These are phyloP conservation scores for Diplodus sargus DNA, from an alignment of 2,797 vertebrate species.

Conservation along the genomic window DNA sequence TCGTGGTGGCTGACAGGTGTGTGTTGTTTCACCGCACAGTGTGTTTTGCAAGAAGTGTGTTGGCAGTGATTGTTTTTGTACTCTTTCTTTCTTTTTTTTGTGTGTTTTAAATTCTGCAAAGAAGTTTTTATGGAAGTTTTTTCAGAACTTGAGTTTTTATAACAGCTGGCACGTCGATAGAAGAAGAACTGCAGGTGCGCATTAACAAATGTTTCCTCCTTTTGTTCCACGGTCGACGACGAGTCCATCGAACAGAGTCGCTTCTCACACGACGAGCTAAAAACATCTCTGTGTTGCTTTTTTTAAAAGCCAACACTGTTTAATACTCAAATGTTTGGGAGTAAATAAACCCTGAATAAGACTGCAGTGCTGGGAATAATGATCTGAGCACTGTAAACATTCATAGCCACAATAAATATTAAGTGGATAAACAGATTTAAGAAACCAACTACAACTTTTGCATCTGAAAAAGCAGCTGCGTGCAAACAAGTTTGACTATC, in stretches of 20 bases:
- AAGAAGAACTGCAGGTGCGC: constrained; percentile 32
- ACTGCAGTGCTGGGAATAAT: background rate
- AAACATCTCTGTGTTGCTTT: background rate
- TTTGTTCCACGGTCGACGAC: constrained; percentile 13
- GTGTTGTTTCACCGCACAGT: constrained; percentile 29
- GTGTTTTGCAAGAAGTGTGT: constrained; percentile 41
- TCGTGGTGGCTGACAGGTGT: constrained; percentile 55
- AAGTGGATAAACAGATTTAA: background rate
- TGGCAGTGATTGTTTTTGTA: constrained; percentile 47
- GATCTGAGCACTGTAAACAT: background rate
- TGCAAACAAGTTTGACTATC: too few relatives aligned
- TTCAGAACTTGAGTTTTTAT: constrained; percentile 45
- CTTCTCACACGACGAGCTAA: background rate
- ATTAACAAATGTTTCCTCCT: background rate
- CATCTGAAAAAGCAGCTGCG: too few relatives aligned
- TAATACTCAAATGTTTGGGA: background rate
- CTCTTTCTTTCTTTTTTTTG: constrained; percentile 16
- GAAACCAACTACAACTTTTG: background rate
- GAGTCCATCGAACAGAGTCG: background rate
- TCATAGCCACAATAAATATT: background rate
- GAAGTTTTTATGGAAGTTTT: constrained; percentile 37
- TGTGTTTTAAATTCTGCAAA: constrained; percentile 5
- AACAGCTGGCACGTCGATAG: constrained; percentile 42
- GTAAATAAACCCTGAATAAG: constrained; percentile 10
- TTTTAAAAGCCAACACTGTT: constrained; percentile 1